Conservation (phyloP, 2,888 invertebrate species). For the Disparrhopalites patrizii region DNA sequence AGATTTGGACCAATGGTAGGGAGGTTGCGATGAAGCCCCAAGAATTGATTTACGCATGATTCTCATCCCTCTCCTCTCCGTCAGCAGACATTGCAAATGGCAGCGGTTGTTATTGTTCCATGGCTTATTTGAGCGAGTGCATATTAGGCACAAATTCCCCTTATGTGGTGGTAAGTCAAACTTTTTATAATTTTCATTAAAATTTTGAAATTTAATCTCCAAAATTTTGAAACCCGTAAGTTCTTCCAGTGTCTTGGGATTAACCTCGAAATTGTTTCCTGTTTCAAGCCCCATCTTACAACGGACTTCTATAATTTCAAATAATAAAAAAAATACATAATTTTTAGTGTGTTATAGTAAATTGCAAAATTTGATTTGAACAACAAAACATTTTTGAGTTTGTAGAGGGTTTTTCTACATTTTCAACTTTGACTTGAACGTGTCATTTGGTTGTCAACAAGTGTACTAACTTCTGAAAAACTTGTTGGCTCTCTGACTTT, state of each 20-base stretch:
- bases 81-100: conserved; percentile 83
- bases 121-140: conserved; percentile 64
- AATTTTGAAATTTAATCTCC: conserved; percentile 11
- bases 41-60: conserved; percentile 65
- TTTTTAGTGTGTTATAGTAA: not conserved
- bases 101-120: conserved; percentile 98
- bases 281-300: conserved; percentile 28
- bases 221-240: not conserved
- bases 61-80: conserved; percentile 34
- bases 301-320: conserved; percentile 22
- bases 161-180: conserved; percentile 54
- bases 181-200: conserved; percentile 25
- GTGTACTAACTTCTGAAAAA: too few relatives aligned
- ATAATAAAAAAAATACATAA: too few relatives aligned
- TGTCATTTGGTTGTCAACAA: too few relatives aligned
- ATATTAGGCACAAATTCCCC: conserved; percentile 55
- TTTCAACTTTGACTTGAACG: too few relatives aligned
- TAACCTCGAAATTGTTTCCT: too few relatives aligned
- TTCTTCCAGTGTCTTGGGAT: not conserved
- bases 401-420: not conserved
- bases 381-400: not conserved
- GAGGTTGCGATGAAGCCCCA: conserved; percentile 51
- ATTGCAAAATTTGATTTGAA: conserved; percentile 17
- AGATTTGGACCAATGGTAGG: conserved; percentile 50
- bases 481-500: too few relatives aligned